Evolutionary conservation across 2,113 vertebrate genomes (phyloP).

Genomic region (Ochotona princeps): DNA sequence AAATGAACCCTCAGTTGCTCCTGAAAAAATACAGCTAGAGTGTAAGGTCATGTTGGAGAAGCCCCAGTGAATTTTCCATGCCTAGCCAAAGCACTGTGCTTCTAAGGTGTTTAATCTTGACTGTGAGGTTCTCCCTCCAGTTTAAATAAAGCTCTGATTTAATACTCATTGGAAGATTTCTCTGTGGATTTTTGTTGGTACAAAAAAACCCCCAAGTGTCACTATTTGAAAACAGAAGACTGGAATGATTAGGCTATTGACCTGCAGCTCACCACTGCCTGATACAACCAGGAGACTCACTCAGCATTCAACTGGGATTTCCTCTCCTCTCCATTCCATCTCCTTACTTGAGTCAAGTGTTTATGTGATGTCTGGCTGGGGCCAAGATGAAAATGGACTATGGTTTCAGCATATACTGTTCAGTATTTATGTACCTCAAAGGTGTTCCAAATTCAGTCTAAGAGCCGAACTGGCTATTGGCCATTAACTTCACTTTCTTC

Average conservation of each 20-base stretch:
- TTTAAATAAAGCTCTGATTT: neutral
- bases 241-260: neutral
- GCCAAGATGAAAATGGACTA: neutral
- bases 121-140: neutral
- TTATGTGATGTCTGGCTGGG: conserved; percentile 16
- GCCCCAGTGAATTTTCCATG: neutral
- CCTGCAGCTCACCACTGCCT: neutral
- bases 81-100: neutral
- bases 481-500: conserved; percentile 31
- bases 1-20: neutral
- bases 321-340: neutral
- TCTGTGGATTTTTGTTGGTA: neutral
- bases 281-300: neutral
- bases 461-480: conserved; percentile 54
- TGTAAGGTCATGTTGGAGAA: neutral
- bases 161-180: conserved; percentile 12
- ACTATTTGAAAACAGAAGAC: neutral
- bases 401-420: conserved; percentile 51
- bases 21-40: neutral
- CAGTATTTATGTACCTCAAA: conserved; percentile 52
- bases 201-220: neutral
- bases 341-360: neutral
- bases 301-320: neutral
- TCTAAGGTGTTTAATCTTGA: neutral
- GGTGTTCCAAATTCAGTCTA: conserved; percentile 42